Evolutionary conservation across 2,113 vertebrate species (phyloP).

Genomic region (Talpa occidentalis): DNA sequence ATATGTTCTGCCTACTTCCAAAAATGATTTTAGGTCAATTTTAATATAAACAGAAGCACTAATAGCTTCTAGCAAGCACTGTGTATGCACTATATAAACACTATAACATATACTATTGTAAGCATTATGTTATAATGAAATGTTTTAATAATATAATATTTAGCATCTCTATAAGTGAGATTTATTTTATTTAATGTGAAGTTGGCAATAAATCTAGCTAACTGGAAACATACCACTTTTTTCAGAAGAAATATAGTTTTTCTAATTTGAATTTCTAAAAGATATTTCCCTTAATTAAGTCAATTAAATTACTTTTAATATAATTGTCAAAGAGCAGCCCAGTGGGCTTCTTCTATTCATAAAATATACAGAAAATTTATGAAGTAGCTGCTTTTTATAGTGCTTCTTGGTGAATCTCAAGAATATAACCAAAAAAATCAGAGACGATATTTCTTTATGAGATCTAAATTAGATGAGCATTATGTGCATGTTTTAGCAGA

Average conservation of each 20-base stretch:
- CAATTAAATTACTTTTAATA: neutral
- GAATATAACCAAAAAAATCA: neutral
- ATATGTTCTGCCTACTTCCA: neutral
- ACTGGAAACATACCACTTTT: neutral
- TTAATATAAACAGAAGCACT: neutral
- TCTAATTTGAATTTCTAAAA: neutral
- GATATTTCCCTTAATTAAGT: neutral
- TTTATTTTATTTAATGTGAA: neutral
- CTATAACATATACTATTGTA: neutral
- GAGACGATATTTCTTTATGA: neutral
- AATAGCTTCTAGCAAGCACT: neutral
- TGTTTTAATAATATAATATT: slow-evolving; percentile 7
- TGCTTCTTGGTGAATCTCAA: neutral
- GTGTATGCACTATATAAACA: neutral
- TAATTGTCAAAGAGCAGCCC: neutral
- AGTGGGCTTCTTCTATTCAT: neutral
- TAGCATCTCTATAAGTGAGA: neutral
- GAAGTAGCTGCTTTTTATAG: neutral
- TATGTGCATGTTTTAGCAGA: neutral
- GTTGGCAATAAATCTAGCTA: neutral
- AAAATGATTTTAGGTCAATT: neutral
- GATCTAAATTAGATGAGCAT: neutral
- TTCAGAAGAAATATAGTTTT: neutral
- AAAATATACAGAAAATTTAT: neutral
- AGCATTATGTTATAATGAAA: neutral